phyloP scores from a whole-genome alignment of 2,797 vertebrate genomes.

The Labroides dimidiatus region DNA sequence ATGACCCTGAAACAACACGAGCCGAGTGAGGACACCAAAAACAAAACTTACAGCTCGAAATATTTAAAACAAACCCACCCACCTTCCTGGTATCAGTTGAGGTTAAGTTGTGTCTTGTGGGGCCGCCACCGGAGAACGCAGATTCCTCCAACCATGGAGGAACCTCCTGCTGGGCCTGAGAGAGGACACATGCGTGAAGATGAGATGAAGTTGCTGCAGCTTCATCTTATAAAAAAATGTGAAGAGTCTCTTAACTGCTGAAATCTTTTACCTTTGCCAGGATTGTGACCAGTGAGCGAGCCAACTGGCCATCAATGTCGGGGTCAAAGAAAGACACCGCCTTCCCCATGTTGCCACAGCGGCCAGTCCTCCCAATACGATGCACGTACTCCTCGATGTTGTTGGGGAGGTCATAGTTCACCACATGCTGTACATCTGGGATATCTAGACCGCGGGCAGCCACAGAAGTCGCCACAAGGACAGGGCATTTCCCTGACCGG shows the following conservation, averaged over 20 bases:
- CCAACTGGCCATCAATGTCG: slow-evolving; percentile 67
- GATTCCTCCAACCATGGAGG: slow-evolving; percentile 92
- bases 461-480: slow-evolving; percentile 95
- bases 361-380: slow-evolving; percentile 94
- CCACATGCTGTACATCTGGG: slow-evolving; percentile 93
- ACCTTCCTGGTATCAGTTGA: slow-evolving; percentile 87
- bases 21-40: neutral
- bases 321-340: slow-evolving; percentile 92
- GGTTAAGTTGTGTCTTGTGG: slow-evolving; percentile 67
- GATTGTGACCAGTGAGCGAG: slow-evolving; percentile 86
- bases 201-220: no score
- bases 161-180: slow-evolving; percentile 93
- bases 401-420: slow-evolving; percentile 94
- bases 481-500: slow-evolving; percentile 88
- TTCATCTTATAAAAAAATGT: no score
- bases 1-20: neutral
- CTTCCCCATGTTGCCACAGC: slow-evolving; percentile 92
- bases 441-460: slow-evolving; percentile 95
- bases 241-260: no score
- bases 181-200: neutral
- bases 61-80: neutral
- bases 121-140: slow-evolving; percentile 76
- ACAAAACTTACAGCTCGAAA: no score
- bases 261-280: slow-evolving; percentile 84
- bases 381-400: slow-evolving; percentile 95